Evolutionary conservation across 53 echinoderm and acorn worm species (phyloP).

Genomic region (Apostichopus leukothele): DNA sequence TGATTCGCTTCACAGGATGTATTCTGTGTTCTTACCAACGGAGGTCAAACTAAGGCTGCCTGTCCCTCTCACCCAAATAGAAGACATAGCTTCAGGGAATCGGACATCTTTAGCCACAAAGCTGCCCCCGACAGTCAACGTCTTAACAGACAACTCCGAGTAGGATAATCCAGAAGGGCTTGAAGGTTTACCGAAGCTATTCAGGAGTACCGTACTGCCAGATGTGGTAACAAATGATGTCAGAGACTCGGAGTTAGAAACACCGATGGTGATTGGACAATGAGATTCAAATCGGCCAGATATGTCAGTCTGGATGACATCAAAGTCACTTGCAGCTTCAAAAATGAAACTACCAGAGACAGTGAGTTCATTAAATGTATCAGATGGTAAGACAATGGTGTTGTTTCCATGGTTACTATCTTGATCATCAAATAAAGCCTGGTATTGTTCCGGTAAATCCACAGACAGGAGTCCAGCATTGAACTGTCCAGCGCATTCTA

Average conservation of each 20-base stretch:
- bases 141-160: too few relatives aligned
- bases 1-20: too few relatives aligned
- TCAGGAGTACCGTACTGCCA: slow-evolving; percentile 56
- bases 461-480: slow-evolving; percentile 31
- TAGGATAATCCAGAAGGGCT: slow-evolving; percentile 8
- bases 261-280: not conserved
- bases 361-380: too few relatives aligned
- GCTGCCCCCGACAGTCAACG: slow-evolving; percentile 47
- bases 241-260: slow-evolving; percentile 3
- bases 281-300: too few relatives aligned
- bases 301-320: too few relatives aligned
- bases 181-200: slow-evolving; percentile 52
- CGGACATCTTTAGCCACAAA: slow-evolving; percentile 52
- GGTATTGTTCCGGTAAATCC: slow-evolving; percentile 43
- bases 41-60: slow-evolving; percentile 53
- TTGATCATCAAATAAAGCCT: not conserved
- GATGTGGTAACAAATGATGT: slow-evolving; percentile 49
- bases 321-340: too few relatives aligned
- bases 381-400: not conserved
- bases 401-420: not conserved
- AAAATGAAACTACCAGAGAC: too few relatives aligned
- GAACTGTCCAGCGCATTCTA: not conserved
- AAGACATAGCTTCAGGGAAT: slow-evolving; percentile 43
- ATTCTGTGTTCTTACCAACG: slow-evolving; percentile 52
- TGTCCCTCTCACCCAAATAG: slow-evolving; percentile 32